phyloP scores from a whole-genome alignment of 2,888 invertebrate species.

The Lithophane leautieri region DNA sequence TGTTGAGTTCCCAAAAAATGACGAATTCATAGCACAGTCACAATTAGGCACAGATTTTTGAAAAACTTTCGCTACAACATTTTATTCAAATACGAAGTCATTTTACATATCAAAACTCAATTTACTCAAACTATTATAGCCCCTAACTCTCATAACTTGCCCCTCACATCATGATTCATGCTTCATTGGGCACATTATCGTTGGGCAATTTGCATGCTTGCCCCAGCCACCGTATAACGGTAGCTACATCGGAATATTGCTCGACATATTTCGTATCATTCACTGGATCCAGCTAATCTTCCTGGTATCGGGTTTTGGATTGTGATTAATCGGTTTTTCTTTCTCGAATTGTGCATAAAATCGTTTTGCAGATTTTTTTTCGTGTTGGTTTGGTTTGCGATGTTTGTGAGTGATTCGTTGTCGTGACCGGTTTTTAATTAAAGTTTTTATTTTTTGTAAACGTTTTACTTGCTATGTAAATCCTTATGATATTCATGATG shows the following conservation, averaged over 20 bases:
- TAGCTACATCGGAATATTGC: constrained; percentile 75
- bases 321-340: constrained; percentile 43
- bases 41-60: background rate
- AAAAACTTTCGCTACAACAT: background rate
- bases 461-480: background rate
- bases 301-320: constrained; percentile 44
- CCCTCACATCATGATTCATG: constrained; percentile 70
- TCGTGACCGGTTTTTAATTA: constrained; percentile 3
- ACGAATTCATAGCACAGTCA: background rate
- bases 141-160: constrained; percentile 45
- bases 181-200: constrained; percentile 81
- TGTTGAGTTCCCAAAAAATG: background rate
- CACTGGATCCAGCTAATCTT: constrained; percentile 55
- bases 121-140: background rate
- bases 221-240: constrained; percentile 77
- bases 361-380: constrained; percentile 26
- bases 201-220: constrained; percentile 80
- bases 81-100: background rate
- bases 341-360: constrained; percentile 16
- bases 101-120: constrained; percentile 1
- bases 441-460: background rate
- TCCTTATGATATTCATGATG: background rate
- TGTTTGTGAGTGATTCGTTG: constrained; percentile 1
- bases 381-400: constrained; percentile 13
- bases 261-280: constrained; percentile 68